A percentile compares a stretch with the other conserved stretches of the same genome.
phyloP scores from a whole-genome alignment of 2,888 invertebrate species.

The Drosophila rubida region DNA sequence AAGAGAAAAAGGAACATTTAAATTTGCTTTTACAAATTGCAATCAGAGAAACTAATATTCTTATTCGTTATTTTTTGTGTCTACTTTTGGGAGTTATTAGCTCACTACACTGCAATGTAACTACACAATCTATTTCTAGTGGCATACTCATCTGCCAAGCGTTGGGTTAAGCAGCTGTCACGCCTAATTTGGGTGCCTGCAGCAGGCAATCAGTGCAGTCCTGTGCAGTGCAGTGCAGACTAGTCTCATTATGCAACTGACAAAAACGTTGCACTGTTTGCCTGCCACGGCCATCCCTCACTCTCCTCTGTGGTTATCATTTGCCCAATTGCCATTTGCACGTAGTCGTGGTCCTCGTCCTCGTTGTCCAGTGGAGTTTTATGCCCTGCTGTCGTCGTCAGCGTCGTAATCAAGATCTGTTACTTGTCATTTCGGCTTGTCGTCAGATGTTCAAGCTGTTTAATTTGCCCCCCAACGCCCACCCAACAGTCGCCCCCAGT shows the following conservation, averaged over 20 bases:
- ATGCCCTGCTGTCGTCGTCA: constrained; percentile 17
- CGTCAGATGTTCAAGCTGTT: constrained; percentile 16
- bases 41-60: no score
- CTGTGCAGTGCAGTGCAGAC: background rate
- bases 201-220: constrained; percentile 4
- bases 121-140: no score
- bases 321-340: constrained; percentile 61
- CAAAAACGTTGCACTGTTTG: constrained; percentile 6
- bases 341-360: constrained; percentile 9
- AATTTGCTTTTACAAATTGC: no score
- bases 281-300: background rate
- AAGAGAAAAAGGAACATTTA: no score
- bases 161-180: background rate
- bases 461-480: constrained; percentile 1
- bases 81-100: no score
- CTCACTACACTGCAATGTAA: no score
- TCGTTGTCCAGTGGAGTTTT: background rate
- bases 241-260: constrained; percentile 3
- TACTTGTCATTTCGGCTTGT: constrained; percentile 63
- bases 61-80: no score
- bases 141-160: background rate
- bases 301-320: constrained; percentile 2
- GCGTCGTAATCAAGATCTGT: constrained; percentile 60
- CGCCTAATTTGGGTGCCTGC: background rate
- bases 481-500: background rate